These are phyloP conservation scores for Squalus acanthias DNA, from an alignment of 2,797 vertebrate genomes.

Conservation along the genomic window DNA sequence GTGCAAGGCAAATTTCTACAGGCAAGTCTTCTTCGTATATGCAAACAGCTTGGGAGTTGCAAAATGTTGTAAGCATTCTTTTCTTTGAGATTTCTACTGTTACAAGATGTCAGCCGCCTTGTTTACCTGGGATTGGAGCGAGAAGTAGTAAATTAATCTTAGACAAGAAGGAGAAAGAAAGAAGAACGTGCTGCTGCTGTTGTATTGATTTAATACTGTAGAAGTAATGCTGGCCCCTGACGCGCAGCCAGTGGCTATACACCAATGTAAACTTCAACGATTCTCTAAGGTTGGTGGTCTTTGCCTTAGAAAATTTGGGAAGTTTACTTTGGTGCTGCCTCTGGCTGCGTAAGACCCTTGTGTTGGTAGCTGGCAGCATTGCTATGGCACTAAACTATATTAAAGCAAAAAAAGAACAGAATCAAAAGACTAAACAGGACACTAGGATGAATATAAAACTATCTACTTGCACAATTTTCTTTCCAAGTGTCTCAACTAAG, in stretches of 20 bases:
- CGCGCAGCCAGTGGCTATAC: neutral
- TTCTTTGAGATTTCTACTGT: neutral
- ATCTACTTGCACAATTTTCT: neutral
- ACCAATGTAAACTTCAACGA: neutral
- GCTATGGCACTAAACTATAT: neutral
- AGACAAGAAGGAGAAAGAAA: neutral
- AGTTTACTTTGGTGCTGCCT: no score
- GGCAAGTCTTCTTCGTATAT: neutral
- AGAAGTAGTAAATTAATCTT: neutral
- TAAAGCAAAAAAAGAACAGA: neutral
- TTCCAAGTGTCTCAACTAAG: neutral
- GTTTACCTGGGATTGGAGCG: neutral
- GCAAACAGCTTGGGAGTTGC: neutral
- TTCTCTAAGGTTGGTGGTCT: no score
- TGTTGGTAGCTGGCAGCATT: no score
- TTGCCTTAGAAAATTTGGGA: no score
- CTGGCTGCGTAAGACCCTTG: no score
- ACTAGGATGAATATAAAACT: neutral
- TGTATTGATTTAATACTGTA: neutral
- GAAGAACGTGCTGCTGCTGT: neutral
- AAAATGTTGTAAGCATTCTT: neutral
- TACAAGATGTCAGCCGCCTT: neutral
- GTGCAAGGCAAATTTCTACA: neutral
- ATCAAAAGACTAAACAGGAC: neutral
- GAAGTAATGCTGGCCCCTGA: neutral